Percentiles rank a stretch among this genome's conserved stretches.
These are phyloP conservation scores for Uria lomvia DNA, from an alignment of 2,113 vertebrate genomes.

Conservation along the genomic window DNA sequence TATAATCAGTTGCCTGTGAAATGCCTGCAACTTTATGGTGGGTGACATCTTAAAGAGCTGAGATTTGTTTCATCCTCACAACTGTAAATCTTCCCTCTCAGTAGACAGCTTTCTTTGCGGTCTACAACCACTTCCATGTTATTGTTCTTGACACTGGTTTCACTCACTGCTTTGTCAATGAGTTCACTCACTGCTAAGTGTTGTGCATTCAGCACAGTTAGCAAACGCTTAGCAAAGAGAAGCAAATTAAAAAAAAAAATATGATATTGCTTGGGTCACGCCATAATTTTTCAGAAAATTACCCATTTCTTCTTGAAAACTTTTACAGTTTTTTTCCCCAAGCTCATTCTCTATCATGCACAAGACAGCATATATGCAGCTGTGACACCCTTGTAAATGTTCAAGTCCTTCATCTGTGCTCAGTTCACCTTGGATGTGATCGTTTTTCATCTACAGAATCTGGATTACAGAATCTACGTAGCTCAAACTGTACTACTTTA, in stretches of 20 bases:
- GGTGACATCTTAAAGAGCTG: neutral
- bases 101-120: neutral
- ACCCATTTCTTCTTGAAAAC: neutral
- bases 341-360: neutral
- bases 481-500: neutral
- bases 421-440: neutral
- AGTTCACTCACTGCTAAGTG: too few relatives aligned
- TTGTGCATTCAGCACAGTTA: too few relatives aligned
- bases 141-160: neutral
- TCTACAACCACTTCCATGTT: neutral
- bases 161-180: neutral
- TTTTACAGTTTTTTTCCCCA: neutral
- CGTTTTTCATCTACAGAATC: neutral
- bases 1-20: neutral
- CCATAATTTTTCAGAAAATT: neutral
- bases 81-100: neutral
- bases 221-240: neutral
- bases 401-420: neutral
- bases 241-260: neutral
- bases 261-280: rapidly evolving
- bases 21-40: neutral
- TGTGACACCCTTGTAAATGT: neutral
- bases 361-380: neutral
- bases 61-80: neutral
- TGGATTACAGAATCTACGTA: neutral